Evolutionary conservation across 2,888 invertebrate genomes (phyloP).

Genomic region (Lepidochrysops patricia): DNA sequence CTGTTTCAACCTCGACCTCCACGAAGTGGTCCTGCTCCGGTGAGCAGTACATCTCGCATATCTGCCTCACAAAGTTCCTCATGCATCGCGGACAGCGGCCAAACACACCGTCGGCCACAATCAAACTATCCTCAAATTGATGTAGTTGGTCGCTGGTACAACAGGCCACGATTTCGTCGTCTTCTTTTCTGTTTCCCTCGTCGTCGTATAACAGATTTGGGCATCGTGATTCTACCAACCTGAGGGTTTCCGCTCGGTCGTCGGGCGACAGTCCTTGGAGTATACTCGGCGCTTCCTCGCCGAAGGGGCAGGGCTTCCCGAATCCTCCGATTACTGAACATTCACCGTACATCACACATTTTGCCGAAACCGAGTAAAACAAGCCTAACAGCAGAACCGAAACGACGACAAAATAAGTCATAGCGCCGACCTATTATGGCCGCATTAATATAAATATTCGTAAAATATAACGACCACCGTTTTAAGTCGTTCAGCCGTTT

Average conservation of each 20-base stretch:
- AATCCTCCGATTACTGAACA: constrained; percentile 38
- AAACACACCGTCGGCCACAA: constrained; percentile 79
- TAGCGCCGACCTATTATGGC: neutral
- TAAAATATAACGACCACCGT: neutral
- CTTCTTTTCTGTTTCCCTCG: constrained; percentile 38
- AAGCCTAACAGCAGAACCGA: constrained; percentile 32
- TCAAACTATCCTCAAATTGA: constrained; percentile 69
- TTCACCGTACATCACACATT: constrained; percentile 46
- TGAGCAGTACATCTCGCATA: constrained; percentile 88
- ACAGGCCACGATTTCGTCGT: constrained; percentile 70
- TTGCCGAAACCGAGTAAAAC: constrained; percentile 33
- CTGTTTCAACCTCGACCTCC: constrained; percentile 32
- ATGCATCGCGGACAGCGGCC: constrained; percentile 88
- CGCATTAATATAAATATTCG: neutral
- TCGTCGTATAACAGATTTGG: constrained; percentile 70
- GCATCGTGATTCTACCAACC: constrained; percentile 73
- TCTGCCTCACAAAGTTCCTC: constrained; percentile 81
- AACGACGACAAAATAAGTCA: neutral
- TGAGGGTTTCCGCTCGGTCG: constrained; percentile 42
- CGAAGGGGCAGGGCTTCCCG: constrained; percentile 39
- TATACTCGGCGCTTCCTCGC: constrained; percentile 35
- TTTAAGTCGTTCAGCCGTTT: neutral
- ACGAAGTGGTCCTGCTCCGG: constrained; percentile 77
- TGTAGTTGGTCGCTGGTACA: constrained; percentile 74
- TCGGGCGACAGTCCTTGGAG: constrained; percentile 38